Conservation (phyloP, 2,113 vertebrate genomes). For the Bagarius yarrelli region DNA sequence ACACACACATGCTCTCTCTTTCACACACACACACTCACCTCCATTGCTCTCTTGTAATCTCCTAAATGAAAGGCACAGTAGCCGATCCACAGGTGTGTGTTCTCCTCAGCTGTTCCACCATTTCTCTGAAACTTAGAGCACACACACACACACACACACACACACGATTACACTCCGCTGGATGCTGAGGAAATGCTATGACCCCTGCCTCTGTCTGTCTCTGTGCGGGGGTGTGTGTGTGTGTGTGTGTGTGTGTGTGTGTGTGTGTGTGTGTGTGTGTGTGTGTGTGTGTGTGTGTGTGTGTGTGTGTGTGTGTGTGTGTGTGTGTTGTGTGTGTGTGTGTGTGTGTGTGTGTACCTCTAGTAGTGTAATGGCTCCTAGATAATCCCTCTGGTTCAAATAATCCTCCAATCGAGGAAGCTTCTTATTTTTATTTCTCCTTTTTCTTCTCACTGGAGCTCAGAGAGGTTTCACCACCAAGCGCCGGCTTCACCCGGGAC, state of each 20-base stretch:
- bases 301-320: too few species aligned
- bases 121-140: conserved; percentile 84
- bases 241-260: too few species aligned
- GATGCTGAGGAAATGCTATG: too few species aligned
- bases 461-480: conserved; percentile 69
- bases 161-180: neutral
- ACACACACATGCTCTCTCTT: conserved; percentile 5
- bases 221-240: too few species aligned
- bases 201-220: too few species aligned
- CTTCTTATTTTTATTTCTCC: conserved; percentile 83
- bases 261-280: neutral
- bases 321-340: neutral
- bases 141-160: conserved; percentile 20
- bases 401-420: conserved; percentile 85
- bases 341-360: conserved; percentile 72
- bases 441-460: conserved; percentile 71
- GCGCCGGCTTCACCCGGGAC: conserved; percentile 89
- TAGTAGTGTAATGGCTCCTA: conserved; percentile 85
- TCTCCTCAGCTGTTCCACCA: conserved; percentile 80
- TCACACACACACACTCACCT: conserved; percentile 69
- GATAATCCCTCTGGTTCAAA: conserved; percentile 84
- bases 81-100: conserved; percentile 85
- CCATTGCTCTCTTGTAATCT: conserved; percentile 89
- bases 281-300: neutral
- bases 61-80: conserved; percentile 94